Base-by-base conservation (phyloP, 2,888 invertebrate genomes). In the Poecilobothrus nobilitatus region DNA sequence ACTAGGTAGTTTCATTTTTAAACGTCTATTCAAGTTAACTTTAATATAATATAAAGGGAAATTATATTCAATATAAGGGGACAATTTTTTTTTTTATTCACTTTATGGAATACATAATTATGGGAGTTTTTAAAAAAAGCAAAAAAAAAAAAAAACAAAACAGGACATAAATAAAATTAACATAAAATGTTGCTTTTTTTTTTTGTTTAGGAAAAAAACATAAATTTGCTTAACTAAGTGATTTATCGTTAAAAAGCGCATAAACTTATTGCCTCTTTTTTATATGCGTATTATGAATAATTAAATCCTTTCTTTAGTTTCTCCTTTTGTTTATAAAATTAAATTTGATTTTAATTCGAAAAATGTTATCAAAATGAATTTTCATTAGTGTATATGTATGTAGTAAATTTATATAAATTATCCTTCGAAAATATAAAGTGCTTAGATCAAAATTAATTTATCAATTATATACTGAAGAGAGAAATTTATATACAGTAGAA, bases 1-100 rank as follows among this genome's bases (percentile, higher is more conserved):
- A 79, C 76, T 77, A 33, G 65, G 53, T 53, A 53, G 53, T 53
- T 53, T 53, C 18, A 12, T 53, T 53, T 53, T 53, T 53, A 53
- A 53, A 53, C 15, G 53, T 53, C 53, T 53, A 53, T 53, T 53
- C n/a, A 53, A 53, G 18, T 53, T 53, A 53, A 53, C 53, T 53
- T 53, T 53, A 18, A 53, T 53, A 53, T n/a, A n/a, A n/a, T 53
- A 53, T n/a, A 53, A 53, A 53, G 53, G 53, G 53, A 53, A 18
- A 18, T 6, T 12, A 53, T 53, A 6, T 18, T 53, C 15, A 53
- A 53, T 12, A 53, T 12, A 18, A 53, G 53, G 18, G 53, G 53
- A 53, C 18, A 53, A 18, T 18, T 18, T 53, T 27, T 27, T 27
- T 27, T 27, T 27, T 27, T 27, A 4, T 27, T 27, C 27, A 27